Evolutionary conservation across 2,888 invertebrate species (phyloP), one percentile per base, ranked within the genome.

Genomic region (Amiota minor): DNA sequence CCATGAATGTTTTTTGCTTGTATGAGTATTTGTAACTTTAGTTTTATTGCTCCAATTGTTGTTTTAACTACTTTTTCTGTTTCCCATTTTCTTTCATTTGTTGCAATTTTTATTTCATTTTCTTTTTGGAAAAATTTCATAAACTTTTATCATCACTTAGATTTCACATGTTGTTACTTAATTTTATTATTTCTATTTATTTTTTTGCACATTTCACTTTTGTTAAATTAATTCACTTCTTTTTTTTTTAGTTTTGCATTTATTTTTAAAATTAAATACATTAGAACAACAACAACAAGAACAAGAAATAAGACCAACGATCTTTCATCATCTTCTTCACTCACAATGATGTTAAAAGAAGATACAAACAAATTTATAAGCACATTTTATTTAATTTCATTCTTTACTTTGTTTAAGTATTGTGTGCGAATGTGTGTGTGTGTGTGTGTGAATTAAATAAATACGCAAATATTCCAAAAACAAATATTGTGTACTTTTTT

Each of bases 1-100:
- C 14, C 45, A 35, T 35, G 35, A 35, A 35, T 6, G 35, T 35
- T 2, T 35, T 35, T 6, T 35, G 35, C 81, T 77, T 83, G 83
- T 81, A 84, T 83, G 78, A 80, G 84, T 82, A 83, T 82, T 68
- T 73, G 77, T 76, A 76, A 78, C 80, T 35, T 35, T 35, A 67
- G 72, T 71, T 68, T 76, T 76, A 75, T 70, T 55, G 69, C 55
- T 45, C 53, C 69, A 35, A 12, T 50, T 69, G 53, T 23, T 23
- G 9, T 50, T 6, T 35, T 35, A 35, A 35, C 35, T 2, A 35
- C 35, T 35, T 73, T 76, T 72, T 78, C 64, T 72, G 74, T 82
- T 84, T 83, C 79, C 78, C 79, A 80, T 74, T 73, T 72, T 78
- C 78, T 72, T 76, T 65, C 77, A 71, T 70, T 72, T 73, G 71